phyloP scores from a whole-genome alignment of 1,140 invertebrate genomes.

The Gonioctena quinquepunctata region DNA sequence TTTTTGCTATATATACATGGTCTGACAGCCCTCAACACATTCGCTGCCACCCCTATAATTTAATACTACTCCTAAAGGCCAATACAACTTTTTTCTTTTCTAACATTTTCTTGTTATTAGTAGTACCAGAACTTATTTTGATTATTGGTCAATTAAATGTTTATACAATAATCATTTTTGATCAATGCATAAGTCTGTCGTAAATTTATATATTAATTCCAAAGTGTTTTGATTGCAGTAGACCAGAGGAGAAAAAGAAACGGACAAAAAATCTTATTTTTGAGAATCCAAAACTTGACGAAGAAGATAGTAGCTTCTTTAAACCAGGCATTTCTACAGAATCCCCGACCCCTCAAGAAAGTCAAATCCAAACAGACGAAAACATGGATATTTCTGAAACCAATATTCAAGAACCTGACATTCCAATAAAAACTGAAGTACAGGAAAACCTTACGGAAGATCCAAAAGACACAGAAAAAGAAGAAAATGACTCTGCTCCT shows the following conservation, averaged over 20 bases:
- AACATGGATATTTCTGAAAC: background rate
- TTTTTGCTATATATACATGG: no score
- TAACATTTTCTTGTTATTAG: no score
- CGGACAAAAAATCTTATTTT: constrained; percentile 51
- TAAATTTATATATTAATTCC: constrained; percentile 5
- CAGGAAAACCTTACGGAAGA: background rate
- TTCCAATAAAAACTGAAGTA: background rate
- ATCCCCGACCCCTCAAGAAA: background rate
- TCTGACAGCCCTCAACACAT: no score
- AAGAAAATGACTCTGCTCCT: constrained; percentile 5
- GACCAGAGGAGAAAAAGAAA: constrained; percentile 36
- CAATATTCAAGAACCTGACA: background rate
- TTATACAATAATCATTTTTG: no score
- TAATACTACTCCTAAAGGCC: no score
- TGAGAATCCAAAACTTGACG: constrained; percentile 47
- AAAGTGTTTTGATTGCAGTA: constrained; percentile 33
- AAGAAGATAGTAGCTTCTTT: constrained; percentile 28
- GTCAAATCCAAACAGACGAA: constrained; percentile 8
- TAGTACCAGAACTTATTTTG: no score
- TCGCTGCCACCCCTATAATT: no score
- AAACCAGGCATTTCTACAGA: constrained; percentile 38
- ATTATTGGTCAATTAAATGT: no score
- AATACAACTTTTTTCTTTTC: no score
- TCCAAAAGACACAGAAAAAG: constrained; percentile 13
- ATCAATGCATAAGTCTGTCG: no score